phyloP scores from a whole-genome alignment of 2,888 invertebrate genomes.

The Augochlorella aurata region DNA sequence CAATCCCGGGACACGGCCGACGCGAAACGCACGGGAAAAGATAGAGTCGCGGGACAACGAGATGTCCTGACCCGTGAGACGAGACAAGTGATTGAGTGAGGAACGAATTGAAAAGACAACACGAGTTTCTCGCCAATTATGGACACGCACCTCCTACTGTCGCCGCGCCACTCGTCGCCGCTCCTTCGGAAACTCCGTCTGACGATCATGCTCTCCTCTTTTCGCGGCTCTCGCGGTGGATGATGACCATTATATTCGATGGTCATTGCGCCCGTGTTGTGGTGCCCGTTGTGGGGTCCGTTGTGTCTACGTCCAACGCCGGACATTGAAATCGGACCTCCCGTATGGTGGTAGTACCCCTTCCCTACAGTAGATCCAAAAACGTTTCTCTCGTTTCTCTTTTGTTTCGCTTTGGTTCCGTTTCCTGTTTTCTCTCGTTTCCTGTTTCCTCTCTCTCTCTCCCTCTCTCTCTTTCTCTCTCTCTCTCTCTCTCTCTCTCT shows the following conservation, averaged over 20 bases:
- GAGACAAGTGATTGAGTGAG: background rate
- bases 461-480: too few relatives aligned
- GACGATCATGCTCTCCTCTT: slow-evolving; percentile 78
- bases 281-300: slow-evolving; percentile 76
- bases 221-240: slow-evolving; percentile 79
- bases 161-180: slow-evolving; percentile 80
- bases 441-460: slow-evolving; percentile 31
- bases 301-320: slow-evolving; percentile 73
- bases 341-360: slow-evolving; percentile 76
- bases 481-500: too few relatives aligned
- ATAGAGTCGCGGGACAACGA: background rate
- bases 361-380: slow-evolving; percentile 81
- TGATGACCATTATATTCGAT: slow-evolving; percentile 79
- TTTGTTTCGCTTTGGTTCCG: background rate
- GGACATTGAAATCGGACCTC: slow-evolving; percentile 75
- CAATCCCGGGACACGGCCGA: slow-evolving; percentile 30
- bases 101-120: background rate
- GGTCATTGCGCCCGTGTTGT: slow-evolving; percentile 72
- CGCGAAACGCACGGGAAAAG: slow-evolving; percentile 1
- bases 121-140: slow-evolving; percentile 33
- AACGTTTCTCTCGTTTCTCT: slow-evolving; percentile 47
- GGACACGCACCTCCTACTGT: slow-evolving; percentile 80
- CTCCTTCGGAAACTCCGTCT: slow-evolving; percentile 80
- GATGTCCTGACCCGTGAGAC: background rate
- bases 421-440: slow-evolving; percentile 35